Evolutionary conservation across 2,797 vertebrate species (phyloP), one percentile per base, ranked within the genome.

Genomic region (Gadopsis bispinosus): DNA sequence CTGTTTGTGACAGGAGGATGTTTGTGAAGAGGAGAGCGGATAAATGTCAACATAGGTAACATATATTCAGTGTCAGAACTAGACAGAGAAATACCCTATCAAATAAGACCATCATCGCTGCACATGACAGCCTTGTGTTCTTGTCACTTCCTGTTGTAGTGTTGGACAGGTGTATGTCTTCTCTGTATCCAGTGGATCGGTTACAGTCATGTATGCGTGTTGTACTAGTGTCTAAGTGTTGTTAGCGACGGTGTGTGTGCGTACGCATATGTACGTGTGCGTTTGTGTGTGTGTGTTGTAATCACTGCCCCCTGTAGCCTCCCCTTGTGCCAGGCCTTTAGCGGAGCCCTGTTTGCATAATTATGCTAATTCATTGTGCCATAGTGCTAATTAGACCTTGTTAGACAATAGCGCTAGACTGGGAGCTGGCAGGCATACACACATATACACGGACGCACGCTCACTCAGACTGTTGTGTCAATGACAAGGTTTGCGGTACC

Each of bases 341-440:
- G 85, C 79, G 41, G 77, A 87, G 85, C 87, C 88, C 87, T 95
- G 94, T 95, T 94, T 94, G 94, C 92, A 93, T 94, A 94, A 95
- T 96, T 95, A 95, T 95, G 94, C 92, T 95, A 95, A 96, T 95
- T 95, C 88, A 89, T 92, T 89, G 81, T 92, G 92, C 91, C 92
- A 89, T 91, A 90, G 89, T 94, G 92, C 92, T 95, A 95, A 95
- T 96, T 95, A 94, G 93, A 93, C 90, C 93, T 93, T 90, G 88
- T 94, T 93, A 93, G 92, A 95, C 93, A 95, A 95, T 94, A 88
- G 92, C 75, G 86, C 87, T 91, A 91, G 90, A 91, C 90, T 85
- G 85, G 84, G 88, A 90, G 90, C 88, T 88, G 88, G 89, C 91
- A 89, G 88, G 47, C 83, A 73, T n/a, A 75, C 88, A 90, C 87